Conservation (phyloP, 1,140 invertebrate species). For the Drosophila pandora region DNA sequence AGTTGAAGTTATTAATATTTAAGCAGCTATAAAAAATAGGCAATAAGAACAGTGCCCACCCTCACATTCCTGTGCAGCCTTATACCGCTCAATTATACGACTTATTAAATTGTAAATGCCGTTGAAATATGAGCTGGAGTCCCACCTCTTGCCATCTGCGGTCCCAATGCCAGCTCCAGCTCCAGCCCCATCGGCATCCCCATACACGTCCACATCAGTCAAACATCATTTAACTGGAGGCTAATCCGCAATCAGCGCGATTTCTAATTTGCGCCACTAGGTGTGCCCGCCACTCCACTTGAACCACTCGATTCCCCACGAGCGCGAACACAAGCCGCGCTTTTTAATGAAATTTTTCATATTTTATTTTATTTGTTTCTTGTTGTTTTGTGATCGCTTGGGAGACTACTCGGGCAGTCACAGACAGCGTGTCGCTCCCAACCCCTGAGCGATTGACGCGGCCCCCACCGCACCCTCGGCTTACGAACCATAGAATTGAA, state of each 20-base stretch:
- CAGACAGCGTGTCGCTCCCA: slow-evolving; percentile 81
- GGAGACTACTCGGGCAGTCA: slow-evolving; percentile 59
- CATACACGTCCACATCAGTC: slow-evolving; percentile 41
- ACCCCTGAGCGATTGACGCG: slow-evolving; percentile 77
- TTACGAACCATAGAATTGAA: slow-evolving; percentile 57
- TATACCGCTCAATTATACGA: slow-evolving; percentile 16
- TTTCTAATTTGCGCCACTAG: slow-evolving; percentile 78
- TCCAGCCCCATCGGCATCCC: slow-evolving; percentile 8
- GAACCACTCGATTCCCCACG: slow-evolving; percentile 48
- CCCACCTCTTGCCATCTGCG: slow-evolving; percentile 18
- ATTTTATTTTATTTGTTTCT: slow-evolving; percentile 19
- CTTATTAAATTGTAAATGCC: slow-evolving; percentile 33
- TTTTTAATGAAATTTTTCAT: slow-evolving; percentile 69
- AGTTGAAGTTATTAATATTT: not conserved
- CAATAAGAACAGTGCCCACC: not conserved
- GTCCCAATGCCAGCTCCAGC: slow-evolving; percentile 7
- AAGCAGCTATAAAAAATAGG: not conserved
- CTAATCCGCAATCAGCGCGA: slow-evolving; percentile 78
- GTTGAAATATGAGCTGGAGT: slow-evolving; percentile 32
- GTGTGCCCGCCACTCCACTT: slow-evolving; percentile 60
- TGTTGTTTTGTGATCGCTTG: slow-evolving; percentile 23
- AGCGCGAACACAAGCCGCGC: slow-evolving; percentile 32
- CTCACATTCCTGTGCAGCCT: slow-evolving; percentile 3
- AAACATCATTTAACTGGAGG: slow-evolving; percentile 65
- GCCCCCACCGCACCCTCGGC: slow-evolving; percentile 11